Evolutionary conservation across 2,113 vertebrate species (phyloP), one percentile per base, ranked within the genome.

Genomic region (Clupea harengus): DNA sequence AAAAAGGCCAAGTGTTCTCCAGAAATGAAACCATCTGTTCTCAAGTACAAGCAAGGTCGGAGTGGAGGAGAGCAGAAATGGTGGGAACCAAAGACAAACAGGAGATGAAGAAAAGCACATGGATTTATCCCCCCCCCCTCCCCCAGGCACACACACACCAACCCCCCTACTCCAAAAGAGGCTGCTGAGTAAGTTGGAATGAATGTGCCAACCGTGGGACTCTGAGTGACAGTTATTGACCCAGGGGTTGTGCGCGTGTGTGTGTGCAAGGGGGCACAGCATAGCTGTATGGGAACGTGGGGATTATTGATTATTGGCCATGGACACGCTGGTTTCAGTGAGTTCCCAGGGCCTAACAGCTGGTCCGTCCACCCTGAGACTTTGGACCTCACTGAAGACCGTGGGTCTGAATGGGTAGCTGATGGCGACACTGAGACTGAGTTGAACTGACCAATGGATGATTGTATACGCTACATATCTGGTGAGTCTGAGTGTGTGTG

Each of bases 221-320:
- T 87, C 86, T 91, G 92, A 95, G 90, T 95, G 95, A 95, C 93
- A 93, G 91, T 88, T 95, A 95, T 96, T 94, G 94, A 95, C 92
- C 80, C 54, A 64, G 87, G 82, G 82, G 84, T 81, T 84, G 54
- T 81, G 82, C 28, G n/a, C 28, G 9, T 67, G n/a, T 67, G 64
- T 67, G 60, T 67, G 64, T 67, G 72, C 39, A 32, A 72, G 87
- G 80, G 82, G 85, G 83, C 81, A 57, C 50, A 49, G 60, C 50
- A 87, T 49, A 10, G 45, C 78, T 87, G 83, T 81, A 84, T 84
- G 72, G 84, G 82, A 87, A 88, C 64, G 83, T 85, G 72, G 15
- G 10, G 81, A 17, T 82, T 83, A 82, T 88, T 86, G 86, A 89
- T 90, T 86, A 90, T 87, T 84, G 64, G 64, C 81, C 67, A 49